Conservation (phyloP, 2,113 vertebrate species). For the Hippotragus niger region DNA sequence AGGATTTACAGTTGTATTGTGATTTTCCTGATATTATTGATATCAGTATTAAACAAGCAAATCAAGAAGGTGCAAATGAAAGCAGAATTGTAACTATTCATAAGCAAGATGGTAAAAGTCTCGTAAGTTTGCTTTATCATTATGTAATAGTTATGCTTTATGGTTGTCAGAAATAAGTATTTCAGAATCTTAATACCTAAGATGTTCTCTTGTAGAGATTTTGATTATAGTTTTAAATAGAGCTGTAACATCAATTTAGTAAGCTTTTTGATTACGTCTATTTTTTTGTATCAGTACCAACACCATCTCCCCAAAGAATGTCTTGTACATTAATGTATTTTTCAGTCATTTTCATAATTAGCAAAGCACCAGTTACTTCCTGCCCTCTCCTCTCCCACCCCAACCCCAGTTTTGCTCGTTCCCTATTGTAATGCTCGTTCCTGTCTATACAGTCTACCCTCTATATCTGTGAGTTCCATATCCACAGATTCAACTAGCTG, state of each 20-base stretch:
- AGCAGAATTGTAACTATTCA: slow-evolving; percentile 95
- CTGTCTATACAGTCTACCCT: background rate
- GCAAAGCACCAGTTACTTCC: background rate
- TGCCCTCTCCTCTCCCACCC: background rate
- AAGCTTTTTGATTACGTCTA: background rate
- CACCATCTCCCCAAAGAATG: background rate
- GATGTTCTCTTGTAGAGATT: background rate
- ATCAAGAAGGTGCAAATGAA: slow-evolving; percentile 91
- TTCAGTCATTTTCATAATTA: slow-evolving; percentile 11
- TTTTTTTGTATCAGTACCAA: background rate
- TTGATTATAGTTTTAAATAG: slow-evolving; percentile 12
- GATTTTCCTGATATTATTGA: slow-evolving; percentile 98
- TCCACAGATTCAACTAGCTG: background rate
- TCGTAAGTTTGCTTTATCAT: slow-evolving; percentile 84
- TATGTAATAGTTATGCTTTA: background rate
- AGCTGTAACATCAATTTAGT: background rate
- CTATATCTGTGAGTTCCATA: background rate
- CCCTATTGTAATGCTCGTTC: background rate
- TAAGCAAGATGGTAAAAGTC: slow-evolving; percentile 91
- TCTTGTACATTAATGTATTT: background rate
- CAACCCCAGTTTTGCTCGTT: background rate
- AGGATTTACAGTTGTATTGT: slow-evolving; percentile 94
- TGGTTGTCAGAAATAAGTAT: slow-evolving; percentile 11
- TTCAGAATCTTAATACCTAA: background rate
- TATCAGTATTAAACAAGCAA: slow-evolving; percentile 95